Conservation (phyloP, 2,113 vertebrate genomes). For the Ploceus nigricollis region DNA sequence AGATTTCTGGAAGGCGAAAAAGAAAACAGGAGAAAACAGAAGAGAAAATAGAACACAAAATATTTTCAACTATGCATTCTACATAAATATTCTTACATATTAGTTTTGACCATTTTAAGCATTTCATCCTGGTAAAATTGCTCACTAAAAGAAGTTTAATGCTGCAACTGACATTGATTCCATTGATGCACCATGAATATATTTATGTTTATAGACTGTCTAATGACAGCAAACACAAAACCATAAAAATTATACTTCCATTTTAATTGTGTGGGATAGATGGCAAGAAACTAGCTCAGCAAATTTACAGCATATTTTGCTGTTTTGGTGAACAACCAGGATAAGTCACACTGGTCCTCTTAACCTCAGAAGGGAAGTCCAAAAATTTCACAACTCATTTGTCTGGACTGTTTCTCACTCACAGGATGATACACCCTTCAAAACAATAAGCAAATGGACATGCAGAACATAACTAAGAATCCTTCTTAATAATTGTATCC, state of each 20-base stretch:
- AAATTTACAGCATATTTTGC: background rate
- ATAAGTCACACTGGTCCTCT: background rate
- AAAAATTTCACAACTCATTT: background rate
- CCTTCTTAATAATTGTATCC: background rate
- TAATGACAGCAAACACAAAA: background rate
- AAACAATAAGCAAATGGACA: background rate
- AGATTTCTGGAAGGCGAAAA: background rate
- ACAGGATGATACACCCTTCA: background rate
- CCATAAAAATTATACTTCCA: background rate
- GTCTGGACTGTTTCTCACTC: background rate
- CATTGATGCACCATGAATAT: background rate
- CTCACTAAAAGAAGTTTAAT: background rate
- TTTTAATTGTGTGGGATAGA: background rate
- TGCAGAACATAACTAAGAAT: background rate
- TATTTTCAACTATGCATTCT: background rate
- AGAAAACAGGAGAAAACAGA: background rate
- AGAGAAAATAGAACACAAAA: background rate
- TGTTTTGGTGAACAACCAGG: background rate
- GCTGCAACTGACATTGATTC: background rate
- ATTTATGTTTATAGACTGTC: background rate
- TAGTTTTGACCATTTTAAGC: background rate
- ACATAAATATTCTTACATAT: background rate
- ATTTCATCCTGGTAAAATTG: background rate
- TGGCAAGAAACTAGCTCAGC: background rate
- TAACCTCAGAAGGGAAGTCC: background rate